Conservation (phyloP, 2,888 invertebrate genomes). For the Ormyrus pomaceus region DNA sequence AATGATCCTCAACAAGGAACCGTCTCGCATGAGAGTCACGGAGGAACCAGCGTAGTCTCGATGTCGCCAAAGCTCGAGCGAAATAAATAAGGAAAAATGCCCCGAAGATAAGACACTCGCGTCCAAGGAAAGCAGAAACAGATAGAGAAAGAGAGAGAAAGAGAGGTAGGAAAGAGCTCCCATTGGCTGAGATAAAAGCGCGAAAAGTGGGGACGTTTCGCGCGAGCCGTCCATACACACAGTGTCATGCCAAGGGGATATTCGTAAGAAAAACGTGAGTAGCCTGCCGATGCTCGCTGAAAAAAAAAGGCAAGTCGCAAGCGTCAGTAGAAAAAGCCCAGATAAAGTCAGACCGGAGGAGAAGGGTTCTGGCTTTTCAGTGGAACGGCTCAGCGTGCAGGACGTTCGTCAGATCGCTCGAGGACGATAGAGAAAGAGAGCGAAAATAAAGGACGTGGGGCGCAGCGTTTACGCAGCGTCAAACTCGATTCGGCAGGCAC, state of each 20-base stretch:
- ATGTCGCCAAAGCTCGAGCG: not conserved
- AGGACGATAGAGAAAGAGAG: not conserved
- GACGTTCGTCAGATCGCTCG: constrained; percentile 15
- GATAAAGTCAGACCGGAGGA: constrained; percentile 3
- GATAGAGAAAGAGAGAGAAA: constrained; percentile 1
- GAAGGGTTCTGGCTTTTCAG: not conserved
- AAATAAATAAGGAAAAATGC: not conserved
- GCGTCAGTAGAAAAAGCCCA: constrained; percentile 11
- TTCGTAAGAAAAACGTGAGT: constrained; percentile 37
- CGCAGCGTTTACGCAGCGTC: constrained; percentile 7
- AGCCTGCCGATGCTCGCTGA: constrained; percentile 2
- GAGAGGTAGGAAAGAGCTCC: not conserved
- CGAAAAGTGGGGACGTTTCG: constrained; percentile 6
- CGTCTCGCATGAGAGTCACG: too few species aligned
- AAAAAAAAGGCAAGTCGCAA: too few species aligned
- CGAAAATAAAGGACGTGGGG: not conserved
- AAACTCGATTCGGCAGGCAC: not conserved
- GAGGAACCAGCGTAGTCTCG: too few species aligned
- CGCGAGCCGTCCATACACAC: not conserved
- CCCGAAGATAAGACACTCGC: too few species aligned
- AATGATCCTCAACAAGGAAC: too few species aligned
- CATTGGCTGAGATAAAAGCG: constrained; percentile 24
- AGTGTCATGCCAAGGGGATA: constrained; percentile 19
- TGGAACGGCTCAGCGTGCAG: constrained; percentile 8
- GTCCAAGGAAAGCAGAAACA: not conserved